Base-by-base conservation (phyloP, 1,140 invertebrate species). In the Scylla paramamosain region DNA sequence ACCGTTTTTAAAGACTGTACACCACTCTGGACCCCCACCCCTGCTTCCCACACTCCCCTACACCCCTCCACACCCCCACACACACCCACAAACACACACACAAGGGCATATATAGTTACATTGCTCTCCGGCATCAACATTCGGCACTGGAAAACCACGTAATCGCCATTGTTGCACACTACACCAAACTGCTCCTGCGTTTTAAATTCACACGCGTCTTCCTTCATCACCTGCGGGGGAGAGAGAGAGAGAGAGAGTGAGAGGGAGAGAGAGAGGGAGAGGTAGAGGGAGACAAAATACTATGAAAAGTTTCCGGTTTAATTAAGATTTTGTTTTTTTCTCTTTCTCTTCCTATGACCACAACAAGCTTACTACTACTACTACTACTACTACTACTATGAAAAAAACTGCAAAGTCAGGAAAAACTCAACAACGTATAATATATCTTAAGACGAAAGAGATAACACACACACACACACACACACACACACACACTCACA, bases 131-230 rank as follows among this genome's bases (percentile, higher is more conserved):
- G 97, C 96, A 98, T 98, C 59, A 98, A 97, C 84, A 98, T 98
- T 95, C 98, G 98, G 59, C 98, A 97, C 97, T 98, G 98, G 96
- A 99, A 98, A 93, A 99, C 97, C 31, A 99, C 97, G 97, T 98
- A 98, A 96, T 99, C 98, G 96, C 98, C 97, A 90, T 98, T 97
- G 88, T 97, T 97, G 96, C 98, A 98, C 86, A 98, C 97, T 90
- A 97, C 97, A 32, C 99, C 99, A 97, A 99, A 99, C 96, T 99
- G 98, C 82, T 98, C 97, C 97, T 99, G 99, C 10, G 97, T 97
- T 95, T 97, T 97, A 94, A 98, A 98, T 59, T 97, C 97, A 96
- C 98, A 97, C 95, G 98, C 97, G 46, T 97, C 97, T 93, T 98
- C 97, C 96, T 97, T 98, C 97, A 98, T 97, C 29, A 96, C 96